Evolutionary conservation across 2,113 vertebrate species (phyloP).

Genomic region (Grallaria varia): DNA sequence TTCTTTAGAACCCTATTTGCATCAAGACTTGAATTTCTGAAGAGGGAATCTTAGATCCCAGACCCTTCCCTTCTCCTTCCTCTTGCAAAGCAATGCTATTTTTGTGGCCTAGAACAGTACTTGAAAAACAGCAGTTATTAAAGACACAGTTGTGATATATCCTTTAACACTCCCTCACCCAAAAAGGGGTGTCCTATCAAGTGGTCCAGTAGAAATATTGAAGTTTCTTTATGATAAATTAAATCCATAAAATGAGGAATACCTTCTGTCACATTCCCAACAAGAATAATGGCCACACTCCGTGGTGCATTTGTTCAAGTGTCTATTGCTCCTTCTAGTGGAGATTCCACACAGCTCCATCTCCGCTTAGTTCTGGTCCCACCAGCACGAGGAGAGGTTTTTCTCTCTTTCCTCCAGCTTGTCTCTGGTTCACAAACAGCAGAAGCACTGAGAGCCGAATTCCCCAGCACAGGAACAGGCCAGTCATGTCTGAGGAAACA

Average conservation of each 20-base stretch:
- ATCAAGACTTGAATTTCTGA: constrained; percentile 33
- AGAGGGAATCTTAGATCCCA: constrained; percentile 10
- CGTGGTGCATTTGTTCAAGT: neutral
- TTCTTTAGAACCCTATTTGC: constrained; percentile 20
- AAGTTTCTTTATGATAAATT: constrained; percentile 58
- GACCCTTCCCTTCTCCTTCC: constrained; percentile 28
- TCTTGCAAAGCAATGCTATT: constrained; percentile 41
- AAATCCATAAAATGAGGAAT: constrained; percentile 57
- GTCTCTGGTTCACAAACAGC: constrained; percentile 3
- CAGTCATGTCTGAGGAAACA: neutral
- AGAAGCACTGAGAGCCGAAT: neutral
- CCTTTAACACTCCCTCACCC: constrained; percentile 10
- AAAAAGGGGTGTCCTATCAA: constrained; percentile 35
- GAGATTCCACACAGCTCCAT: constrained; percentile 12
- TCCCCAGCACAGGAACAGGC: neutral
- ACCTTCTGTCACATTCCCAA: constrained; percentile 51
- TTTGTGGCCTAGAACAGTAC: constrained; percentile 44
- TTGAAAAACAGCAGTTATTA: constrained; percentile 62
- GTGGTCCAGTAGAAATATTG: constrained; percentile 56
- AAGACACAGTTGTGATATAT: constrained; percentile 62
- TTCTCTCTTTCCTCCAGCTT: neutral
- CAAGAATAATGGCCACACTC: constrained; percentile 6
- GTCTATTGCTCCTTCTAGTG: constrained; percentile 56
- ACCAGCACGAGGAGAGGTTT: neutral
- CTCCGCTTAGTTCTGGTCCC: neutral